phyloP scores from a whole-genome alignment of 35 echinoderm and acorn worm species.

The Holothuria glaberrima region DNA sequence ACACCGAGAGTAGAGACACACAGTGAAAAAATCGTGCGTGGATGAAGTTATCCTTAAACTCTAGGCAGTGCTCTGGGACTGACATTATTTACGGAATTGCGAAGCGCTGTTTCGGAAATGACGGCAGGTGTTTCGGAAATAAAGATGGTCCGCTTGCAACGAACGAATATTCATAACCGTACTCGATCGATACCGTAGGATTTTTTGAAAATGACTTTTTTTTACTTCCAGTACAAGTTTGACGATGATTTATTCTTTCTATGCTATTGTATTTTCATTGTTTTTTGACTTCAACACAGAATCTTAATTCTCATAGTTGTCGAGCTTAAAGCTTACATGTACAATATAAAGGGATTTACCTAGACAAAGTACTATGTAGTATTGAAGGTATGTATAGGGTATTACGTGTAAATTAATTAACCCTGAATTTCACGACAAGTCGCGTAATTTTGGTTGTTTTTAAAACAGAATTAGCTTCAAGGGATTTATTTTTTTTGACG shows the following conservation, averaged over 20 bases:
- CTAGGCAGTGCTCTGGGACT: conserved; percentile 21
- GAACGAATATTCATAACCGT: conserved; percentile 42
- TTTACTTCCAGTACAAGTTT: no score
- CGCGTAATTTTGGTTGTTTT: no score
- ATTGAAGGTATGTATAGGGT: neutral
- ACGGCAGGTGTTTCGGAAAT: conserved; percentile 50
- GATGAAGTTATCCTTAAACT: neutral
- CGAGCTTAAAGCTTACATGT: neutral
- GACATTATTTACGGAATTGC: conserved; percentile 10
- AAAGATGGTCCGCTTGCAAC: neutral
- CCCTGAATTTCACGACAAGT: no score
- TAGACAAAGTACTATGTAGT: neutral
- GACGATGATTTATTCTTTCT: neutral
- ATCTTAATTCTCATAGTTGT: neutral
- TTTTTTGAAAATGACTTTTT: neutral
- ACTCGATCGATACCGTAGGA: conserved; percentile 17
- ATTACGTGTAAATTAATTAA: no score
- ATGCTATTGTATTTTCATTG: neutral
- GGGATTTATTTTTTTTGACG: no score
- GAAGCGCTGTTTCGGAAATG: conserved; percentile 21
- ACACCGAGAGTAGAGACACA: no score
- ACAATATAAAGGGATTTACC: neutral
- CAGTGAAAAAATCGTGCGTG: no score
- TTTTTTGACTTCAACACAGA: no score
- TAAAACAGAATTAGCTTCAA: no score